Evolutionary conservation across 2,797 vertebrate genomes (phyloP).

Genomic region (Threskiornis aethiopicus): DNA sequence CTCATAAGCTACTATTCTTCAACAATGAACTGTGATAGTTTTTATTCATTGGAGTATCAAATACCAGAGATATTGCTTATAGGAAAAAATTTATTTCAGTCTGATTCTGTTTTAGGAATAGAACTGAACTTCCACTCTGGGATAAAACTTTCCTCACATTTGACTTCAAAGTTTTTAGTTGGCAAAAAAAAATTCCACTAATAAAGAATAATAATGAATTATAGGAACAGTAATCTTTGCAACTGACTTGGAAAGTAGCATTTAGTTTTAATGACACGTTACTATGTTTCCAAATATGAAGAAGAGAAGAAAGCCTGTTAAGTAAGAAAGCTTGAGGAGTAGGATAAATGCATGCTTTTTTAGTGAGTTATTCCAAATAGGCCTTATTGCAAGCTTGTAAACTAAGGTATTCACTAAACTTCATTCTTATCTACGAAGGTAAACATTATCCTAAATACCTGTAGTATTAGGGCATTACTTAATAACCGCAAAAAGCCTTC

Average conservation of each 20-base stretch:
- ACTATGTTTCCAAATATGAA: background rate
- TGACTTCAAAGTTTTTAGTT: background rate
- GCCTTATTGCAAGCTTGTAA: background rate
- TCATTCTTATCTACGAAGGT: background rate
- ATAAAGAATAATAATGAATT: background rate
- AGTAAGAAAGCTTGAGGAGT: background rate
- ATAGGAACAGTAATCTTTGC: background rate
- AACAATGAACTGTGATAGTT: background rate
- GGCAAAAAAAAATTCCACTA: background rate
- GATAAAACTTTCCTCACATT: background rate
- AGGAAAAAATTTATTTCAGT: background rate
- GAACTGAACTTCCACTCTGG: background rate
- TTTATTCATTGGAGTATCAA: background rate
- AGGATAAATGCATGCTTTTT: background rate
- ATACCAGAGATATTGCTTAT: background rate
- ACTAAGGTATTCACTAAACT: background rate
- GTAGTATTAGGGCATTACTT: background rate
- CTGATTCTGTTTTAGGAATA: background rate
- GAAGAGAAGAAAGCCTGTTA: background rate
- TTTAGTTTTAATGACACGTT: background rate
- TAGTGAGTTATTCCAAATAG: background rate
- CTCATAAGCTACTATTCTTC: background rate
- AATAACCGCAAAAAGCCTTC: background rate
- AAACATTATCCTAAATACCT: conserved; percentile 5
- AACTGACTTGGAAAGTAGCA: background rate